Conservation (phyloP, 1,140 invertebrate species). For the Pinna nobilis region DNA sequence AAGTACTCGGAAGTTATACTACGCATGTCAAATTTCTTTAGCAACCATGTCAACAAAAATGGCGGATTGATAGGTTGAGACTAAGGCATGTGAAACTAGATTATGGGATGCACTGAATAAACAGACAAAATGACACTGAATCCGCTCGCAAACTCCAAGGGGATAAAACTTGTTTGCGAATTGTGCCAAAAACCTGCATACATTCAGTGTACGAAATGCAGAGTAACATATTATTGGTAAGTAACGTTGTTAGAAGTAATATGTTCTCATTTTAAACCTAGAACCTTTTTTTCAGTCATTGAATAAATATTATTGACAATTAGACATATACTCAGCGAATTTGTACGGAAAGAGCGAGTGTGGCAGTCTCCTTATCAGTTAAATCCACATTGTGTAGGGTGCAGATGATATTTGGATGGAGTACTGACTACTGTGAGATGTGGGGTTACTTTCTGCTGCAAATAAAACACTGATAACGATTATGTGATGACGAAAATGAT, state of each 20-base stretch:
- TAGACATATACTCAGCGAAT: too few species aligned
- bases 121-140: constrained; percentile 65
- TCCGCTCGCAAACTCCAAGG: constrained; percentile 74
- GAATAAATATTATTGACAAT: too few species aligned
- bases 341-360: too few species aligned
- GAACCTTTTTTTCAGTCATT: neutral
- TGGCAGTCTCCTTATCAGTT: too few species aligned
- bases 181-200: constrained; percentile 74
- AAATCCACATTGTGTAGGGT: too few species aligned
- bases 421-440: too few species aligned
- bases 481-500: too few species aligned
- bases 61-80: constrained; percentile 25
- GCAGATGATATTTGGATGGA: too few species aligned
- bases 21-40: constrained; percentile 46
- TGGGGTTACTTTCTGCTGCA: too few species aligned
- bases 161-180: constrained; percentile 71
- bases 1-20: constrained; percentile 10
- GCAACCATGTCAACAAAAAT: constrained; percentile 50
- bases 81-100: neutral
- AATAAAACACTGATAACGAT: too few species aligned
- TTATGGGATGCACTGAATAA: neutral
- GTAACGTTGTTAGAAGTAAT: neutral
- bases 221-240: constrained; percentile 75
- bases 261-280: neutral
- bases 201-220: constrained; percentile 72